phyloP scores from a whole-genome alignment of 2,113 vertebrate species.

The Brienomyrus brachyistius region DNA sequence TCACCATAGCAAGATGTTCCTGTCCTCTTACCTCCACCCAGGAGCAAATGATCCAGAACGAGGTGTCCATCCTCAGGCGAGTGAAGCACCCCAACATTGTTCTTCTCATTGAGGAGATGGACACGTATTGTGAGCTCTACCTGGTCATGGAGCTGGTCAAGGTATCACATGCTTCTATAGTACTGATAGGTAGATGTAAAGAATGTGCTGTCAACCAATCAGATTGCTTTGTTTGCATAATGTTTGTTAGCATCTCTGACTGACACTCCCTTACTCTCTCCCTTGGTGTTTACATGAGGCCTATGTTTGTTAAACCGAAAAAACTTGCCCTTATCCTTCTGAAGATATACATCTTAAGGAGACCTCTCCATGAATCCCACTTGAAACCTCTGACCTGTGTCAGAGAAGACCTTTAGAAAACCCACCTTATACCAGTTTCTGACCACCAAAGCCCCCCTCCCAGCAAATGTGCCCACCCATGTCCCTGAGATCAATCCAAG shows the following conservation, averaged over 20 bases:
- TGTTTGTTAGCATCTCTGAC: background rate
- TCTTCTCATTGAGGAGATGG: conserved; percentile 94
- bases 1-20: background rate
- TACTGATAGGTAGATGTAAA: no score
- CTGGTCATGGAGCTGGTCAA: conserved; percentile 98
- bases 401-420: background rate
- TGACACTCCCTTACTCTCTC: background rate
- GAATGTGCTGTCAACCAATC: background rate
- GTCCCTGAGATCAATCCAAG: background rate
- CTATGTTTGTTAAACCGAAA: background rate
- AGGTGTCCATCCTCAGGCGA: conserved; percentile 88
- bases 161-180: conserved; percentile 49
- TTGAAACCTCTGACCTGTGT: background rate
- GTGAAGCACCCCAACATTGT: conserved; percentile 98
- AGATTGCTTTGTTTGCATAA: background rate
- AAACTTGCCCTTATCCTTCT: background rate
- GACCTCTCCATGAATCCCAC: background rate
- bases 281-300: background rate
- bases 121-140: conserved; percentile 83
- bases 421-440: background rate
- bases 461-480: background rate
- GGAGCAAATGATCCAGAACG: conserved; percentile 98
- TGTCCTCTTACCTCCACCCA: conserved; percentile 36
- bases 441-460: background rate
- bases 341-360: background rate